These are phyloP conservation scores for Notothenia coriiceps DNA, from an alignment of 2,113 vertebrate species.

Conservation along the genomic window DNA sequence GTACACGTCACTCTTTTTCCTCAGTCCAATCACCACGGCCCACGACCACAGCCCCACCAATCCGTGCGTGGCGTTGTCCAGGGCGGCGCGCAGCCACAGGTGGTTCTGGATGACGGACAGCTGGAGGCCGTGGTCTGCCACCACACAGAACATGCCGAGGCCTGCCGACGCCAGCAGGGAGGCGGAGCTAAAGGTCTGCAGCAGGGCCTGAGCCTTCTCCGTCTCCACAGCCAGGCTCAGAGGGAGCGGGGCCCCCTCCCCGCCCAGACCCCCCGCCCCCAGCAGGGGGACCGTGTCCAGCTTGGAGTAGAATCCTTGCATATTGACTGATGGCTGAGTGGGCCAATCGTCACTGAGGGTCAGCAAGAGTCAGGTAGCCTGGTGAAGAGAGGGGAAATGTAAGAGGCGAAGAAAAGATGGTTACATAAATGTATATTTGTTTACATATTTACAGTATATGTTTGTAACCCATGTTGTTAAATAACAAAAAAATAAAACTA, in stretches of 20 bases:
- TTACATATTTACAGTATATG: no score
- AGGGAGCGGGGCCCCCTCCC: constrained; percentile 56
- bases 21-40: constrained; percentile 92
- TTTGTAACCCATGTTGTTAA: no score
- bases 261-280: constrained; percentile 45
- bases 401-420: not conserved
- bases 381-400: not conserved
- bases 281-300: constrained; percentile 71
- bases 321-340: constrained; percentile 55
- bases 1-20: constrained; percentile 92
- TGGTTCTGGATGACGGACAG: constrained; percentile 89
- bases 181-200: constrained; percentile 91
- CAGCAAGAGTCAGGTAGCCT: constrained; percentile 66
- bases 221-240: constrained; percentile 90
- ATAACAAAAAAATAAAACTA: no score
- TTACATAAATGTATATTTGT: no score
- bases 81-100: constrained; percentile 90
- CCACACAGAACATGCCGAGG: constrained; percentile 91
- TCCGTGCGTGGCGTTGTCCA: constrained; percentile 91
- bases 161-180: constrained; percentile 90
- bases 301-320: constrained; percentile 85
- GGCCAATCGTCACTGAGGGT: constrained; percentile 59
- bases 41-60: constrained; percentile 96
- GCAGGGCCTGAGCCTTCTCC: constrained; percentile 91
- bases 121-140: constrained; percentile 89